A percentile compares a stretch with the other conserved stretches of the same genome.
These are phyloP conservation scores for Chionodraco myersi DNA, from an alignment of 2,113 vertebrate species.

Conservation along the genomic window DNA sequence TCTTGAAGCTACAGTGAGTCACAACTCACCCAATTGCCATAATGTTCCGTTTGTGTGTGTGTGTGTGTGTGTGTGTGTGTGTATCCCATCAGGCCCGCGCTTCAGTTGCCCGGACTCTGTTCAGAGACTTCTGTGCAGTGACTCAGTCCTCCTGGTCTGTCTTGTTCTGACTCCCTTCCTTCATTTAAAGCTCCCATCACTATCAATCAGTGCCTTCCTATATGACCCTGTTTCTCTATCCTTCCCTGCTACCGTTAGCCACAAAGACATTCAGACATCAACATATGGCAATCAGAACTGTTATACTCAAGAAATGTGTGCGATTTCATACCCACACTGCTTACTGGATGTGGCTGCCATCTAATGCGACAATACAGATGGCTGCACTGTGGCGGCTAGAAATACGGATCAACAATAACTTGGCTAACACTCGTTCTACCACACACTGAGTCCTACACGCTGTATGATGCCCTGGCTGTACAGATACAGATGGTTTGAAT, in stretches of 20 bases:
- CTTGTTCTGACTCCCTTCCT: conserved; percentile 30
- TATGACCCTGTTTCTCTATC: conserved; percentile 61
- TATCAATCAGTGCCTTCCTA: conserved; percentile 51
- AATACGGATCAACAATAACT: conserved; percentile 38
- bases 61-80: background rate
- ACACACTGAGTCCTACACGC: conserved; percentile 22
- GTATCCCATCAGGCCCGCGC: conserved; percentile 18
- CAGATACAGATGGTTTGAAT: conserved; percentile 37
- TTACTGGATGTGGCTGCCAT: conserved; percentile 12
- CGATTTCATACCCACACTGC: background rate
- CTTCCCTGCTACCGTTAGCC: conserved; percentile 5
- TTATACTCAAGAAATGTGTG: conserved; percentile 9
- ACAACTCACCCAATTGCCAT: conserved; percentile 47
- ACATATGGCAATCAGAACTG: conserved; percentile 37
- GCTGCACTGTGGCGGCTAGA: conserved; percentile 7
- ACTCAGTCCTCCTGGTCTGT: conserved; percentile 58
- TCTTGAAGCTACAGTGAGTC: conserved; percentile 52
- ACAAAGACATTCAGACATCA: conserved; percentile 27
- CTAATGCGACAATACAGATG: conserved; percentile 10
- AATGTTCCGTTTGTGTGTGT: conserved; percentile 18
- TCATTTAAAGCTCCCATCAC: conserved; percentile 45
- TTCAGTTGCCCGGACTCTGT: conserved; percentile 28
- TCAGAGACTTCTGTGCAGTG: conserved; percentile 55
- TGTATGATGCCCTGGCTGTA: conserved; percentile 23
- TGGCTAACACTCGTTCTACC: conserved; percentile 28